Conservation (phyloP, 2,888 invertebrate genomes). For the Leptarthrus brevirostris region DNA sequence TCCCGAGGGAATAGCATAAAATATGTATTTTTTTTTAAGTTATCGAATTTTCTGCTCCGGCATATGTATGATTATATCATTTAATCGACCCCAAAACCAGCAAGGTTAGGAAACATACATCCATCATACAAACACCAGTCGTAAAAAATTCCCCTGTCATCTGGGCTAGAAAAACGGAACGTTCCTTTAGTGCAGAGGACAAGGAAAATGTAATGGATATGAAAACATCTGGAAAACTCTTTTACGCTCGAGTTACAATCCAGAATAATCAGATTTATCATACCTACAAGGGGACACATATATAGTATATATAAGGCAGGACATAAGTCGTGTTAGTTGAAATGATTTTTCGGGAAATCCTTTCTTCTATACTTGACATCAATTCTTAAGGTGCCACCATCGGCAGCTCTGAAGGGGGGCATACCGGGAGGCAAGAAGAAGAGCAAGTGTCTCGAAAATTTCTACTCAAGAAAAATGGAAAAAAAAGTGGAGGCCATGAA, state of each 20-base stretch:
- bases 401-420: background rate
- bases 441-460: slow-evolving; percentile 42
- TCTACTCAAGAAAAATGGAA: slow-evolving; percentile 22
- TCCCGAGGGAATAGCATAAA: background rate
- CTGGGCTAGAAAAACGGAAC: background rate
- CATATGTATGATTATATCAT: background rate
- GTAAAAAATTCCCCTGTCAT: slow-evolving; percentile 14
- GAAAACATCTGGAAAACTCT: slow-evolving; percentile 40
- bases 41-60: background rate
- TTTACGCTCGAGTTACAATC: slow-evolving; percentile 28
- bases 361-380: slow-evolving; percentile 39
- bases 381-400: slow-evolving; percentile 13
- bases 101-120: background rate
- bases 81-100: background rate
- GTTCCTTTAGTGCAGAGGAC: background rate
- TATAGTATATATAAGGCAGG: background rate
- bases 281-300: slow-evolving; percentile 2
- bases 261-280: slow-evolving; percentile 42
- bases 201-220: slow-evolving; percentile 22
- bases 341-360: slow-evolving; percentile 42
- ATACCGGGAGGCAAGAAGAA: background rate
- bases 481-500: slow-evolving; percentile 42
- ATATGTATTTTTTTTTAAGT: background rate
- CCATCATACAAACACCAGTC: background rate
- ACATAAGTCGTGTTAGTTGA: slow-evolving; percentile 28